Base-by-base conservation (phyloP, 2,113 vertebrate genomes). In the Ivindomyrus marchei region DNA sequence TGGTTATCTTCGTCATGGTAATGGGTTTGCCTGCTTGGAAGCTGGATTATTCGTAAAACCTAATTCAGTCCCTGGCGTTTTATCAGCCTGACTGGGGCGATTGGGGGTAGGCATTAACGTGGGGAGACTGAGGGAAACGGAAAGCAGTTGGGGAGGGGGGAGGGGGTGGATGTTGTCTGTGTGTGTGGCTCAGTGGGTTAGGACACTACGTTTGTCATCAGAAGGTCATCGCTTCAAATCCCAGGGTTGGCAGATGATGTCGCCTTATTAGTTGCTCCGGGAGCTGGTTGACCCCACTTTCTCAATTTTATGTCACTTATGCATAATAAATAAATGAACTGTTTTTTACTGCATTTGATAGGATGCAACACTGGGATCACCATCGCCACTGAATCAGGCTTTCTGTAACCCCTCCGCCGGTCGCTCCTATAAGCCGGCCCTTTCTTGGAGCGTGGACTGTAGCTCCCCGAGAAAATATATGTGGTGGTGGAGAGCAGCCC, bases 1-100 rank as follows among this genome's bases (percentile, higher is more conserved):
- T 93, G 95, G 95, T 95, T 96, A 95, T 96, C 95, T 95, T 95
- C 94, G 95, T 96, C 95, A 95, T 95, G 94, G 95, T 96, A 95
- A 96, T 96, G 95, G 95, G 94, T 95, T 95, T 95, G 95, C 94
- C 94, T 95, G 93, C 94, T 92, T 94, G 94, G 95, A 95, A 95
- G 95, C 93, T 90, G 94, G 95, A 95, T 96, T 92, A 95, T 95
- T 95, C 90, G 93, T 95, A 95, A 95, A 95, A 94, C 93, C 95
- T 95, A 94, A 95, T 95, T 95, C 94, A 94, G 93, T 92, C 93
- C 84, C 93, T 93, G 93, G 92, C 93, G 95, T 58, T 96, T 96
- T 95, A 96, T 96, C 95, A 95, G 94, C 94, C 94, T 95, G 93
- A 31, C 80, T 93, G 93, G 94, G 91, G 92, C 91, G 93, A 89